Evolutionary conservation across 2,113 vertebrate genomes (phyloP), one percentile per base, ranked within the genome.

Genomic region (Theristicus caerulescens): DNA sequence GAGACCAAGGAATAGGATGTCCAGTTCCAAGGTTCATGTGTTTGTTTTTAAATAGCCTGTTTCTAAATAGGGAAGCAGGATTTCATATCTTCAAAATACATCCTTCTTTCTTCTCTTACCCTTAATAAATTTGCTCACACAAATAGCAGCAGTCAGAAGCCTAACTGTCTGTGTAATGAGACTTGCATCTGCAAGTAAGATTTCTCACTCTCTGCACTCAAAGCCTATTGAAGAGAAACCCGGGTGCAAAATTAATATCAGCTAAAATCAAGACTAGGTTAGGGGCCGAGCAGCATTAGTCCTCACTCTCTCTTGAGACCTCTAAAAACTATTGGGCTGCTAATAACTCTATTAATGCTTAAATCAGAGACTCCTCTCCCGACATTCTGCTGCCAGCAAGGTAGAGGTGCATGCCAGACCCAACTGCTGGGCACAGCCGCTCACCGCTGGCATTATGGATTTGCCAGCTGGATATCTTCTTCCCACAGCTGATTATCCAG

Each of bases 391-490:
- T 2, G 2, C 46, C 67, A 77, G 85, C 1, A 0, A 79, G 70
- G 64, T 2, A 49, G 67, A 78, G 51, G 47, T 79, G 69, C 1
- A 4, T 46, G n/a, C 44, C 72, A 79, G 57, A 69, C 54, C 55
- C 76, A 82, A 5, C 49, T 42, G 49, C 52, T 61, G 69, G 65
- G 82, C 86, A 71, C 84, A 93, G 77, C 55, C 26, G 0, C 72
- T 61, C 72, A 40, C 51, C 7, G 0, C 58, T 70, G 66, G 84
- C 31, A 38, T 78, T 83, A 66, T 24, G 64, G 79, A 66, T 90
- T 90, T 95, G 24, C 88, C 96, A 94, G 86, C 88, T 94, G 82
- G 85, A 24, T 88, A 51, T 93, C 93, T 92, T 58, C 94, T 88
- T 86, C 55, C 46, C 47, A 90, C 82, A 86, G 92, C 84, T 94